A percentile compares a stretch with the other conserved stretches of the same genome.
Conservation (phyloP, 1,140 invertebrate species). For the Procambarus virginalis region DNA sequence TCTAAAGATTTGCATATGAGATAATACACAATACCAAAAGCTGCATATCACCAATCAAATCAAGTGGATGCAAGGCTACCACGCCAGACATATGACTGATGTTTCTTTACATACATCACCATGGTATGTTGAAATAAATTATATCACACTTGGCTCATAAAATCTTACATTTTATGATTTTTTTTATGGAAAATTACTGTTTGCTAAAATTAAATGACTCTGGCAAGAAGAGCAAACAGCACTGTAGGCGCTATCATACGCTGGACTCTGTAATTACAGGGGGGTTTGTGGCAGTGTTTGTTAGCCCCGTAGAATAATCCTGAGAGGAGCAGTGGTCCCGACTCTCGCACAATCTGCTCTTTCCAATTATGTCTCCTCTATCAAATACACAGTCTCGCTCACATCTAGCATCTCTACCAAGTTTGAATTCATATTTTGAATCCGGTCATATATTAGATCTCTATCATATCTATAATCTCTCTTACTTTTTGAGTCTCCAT, state of each 20-base stretch:
- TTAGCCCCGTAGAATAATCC: constrained; percentile 44
- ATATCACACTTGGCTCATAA: constrained; percentile 58
- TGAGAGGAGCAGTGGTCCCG: constrained; percentile 47
- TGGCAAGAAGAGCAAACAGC: constrained; percentile 56
- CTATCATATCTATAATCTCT: constrained; percentile 35
- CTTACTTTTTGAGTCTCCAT: constrained; percentile 27
- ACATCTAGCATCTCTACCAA: constrained; percentile 29
- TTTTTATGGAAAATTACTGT: constrained; percentile 11
- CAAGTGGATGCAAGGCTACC: neutral
- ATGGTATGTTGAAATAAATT: constrained; percentile 48
- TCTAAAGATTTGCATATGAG: constrained; percentile 32
- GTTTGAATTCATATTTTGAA: constrained; percentile 21
- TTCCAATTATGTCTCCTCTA: constrained; percentile 20
- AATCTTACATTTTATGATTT: constrained; percentile 32
- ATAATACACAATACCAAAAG: constrained; percentile 27
- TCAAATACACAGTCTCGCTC: constrained; percentile 32
- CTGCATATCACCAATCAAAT: constrained; percentile 4
- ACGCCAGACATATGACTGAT: neutral
- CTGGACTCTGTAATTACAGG: constrained; percentile 59
- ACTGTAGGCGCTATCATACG: constrained; percentile 61
- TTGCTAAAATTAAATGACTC: constrained; percentile 53
- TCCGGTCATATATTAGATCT: constrained; percentile 6
- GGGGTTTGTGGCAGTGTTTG: constrained; percentile 61
- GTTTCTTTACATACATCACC: neutral
- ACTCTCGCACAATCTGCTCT: constrained; percentile 30